A percentile compares a stretch with the other conserved stretches of the same genome.
These are phyloP conservation scores for Diploptera punctata DNA, from an alignment of 2,888 invertebrate species.

Conservation along the genomic window DNA sequence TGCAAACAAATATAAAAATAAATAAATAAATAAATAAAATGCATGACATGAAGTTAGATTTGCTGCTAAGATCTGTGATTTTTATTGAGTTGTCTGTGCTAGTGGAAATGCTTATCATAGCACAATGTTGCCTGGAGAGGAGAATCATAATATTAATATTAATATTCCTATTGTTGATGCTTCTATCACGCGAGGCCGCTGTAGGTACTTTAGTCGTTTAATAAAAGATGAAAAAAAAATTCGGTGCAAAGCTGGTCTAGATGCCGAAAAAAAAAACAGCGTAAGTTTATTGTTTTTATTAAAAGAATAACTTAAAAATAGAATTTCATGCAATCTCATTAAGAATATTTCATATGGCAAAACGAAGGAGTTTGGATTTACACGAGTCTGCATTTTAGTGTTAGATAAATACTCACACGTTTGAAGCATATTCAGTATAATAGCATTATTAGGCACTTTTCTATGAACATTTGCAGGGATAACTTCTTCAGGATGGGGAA, in stretches of 20 bases:
- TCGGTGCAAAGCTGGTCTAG: constrained; percentile 42
- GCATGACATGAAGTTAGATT: constrained; percentile 34
- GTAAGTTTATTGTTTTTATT: constrained; percentile 35
- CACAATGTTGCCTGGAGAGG: constrained; percentile 32
- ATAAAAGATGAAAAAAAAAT: constrained; percentile 6
- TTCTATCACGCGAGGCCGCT: constrained; percentile 16
- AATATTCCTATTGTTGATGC: constrained; percentile 35
- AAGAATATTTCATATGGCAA: constrained; percentile 31
- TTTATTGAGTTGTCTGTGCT: constrained; percentile 28
- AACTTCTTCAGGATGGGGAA: constrained; percentile 21
- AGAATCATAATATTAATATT: constrained; percentile 29
- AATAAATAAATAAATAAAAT: constrained; percentile 28
- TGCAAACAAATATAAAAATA: constrained; percentile 28
- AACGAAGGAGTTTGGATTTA: constrained; percentile 24
- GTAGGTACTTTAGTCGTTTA: constrained; percentile 31
- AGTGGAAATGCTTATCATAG: constrained; percentile 32
- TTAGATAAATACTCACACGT: constrained; percentile 16
- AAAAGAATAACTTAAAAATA: constrained; percentile 26
- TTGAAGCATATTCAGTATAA: background rate
- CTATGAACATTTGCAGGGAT: constrained; percentile 26
- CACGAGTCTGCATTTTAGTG: constrained; percentile 24
- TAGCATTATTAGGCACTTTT: constrained; percentile 25
- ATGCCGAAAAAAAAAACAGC: constrained; percentile 32
- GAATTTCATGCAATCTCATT: constrained; percentile 32
- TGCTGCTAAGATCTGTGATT: constrained; percentile 35